A percentile compares a stretch with the other conserved stretches of the same genome.
Evolutionary conservation across 2,888 invertebrate species (phyloP).

Genomic region (Reticulitermes lucifugus): DNA sequence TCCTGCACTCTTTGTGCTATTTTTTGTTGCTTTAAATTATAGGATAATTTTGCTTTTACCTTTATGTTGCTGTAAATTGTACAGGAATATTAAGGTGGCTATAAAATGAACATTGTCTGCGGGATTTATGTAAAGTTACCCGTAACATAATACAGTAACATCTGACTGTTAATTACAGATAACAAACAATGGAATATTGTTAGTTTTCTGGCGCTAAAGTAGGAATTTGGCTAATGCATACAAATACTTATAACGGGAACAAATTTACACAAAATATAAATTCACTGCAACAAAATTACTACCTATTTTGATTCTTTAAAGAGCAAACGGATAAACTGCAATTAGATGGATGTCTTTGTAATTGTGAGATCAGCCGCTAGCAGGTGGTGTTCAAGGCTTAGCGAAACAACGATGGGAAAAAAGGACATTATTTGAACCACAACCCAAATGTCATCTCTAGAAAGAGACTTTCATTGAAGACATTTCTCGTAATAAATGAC

Average conservation of each 20-base stretch:
- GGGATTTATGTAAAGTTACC: no score
- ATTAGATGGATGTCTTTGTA: not conserved
- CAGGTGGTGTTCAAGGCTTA: not conserved
- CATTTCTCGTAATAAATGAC: no score
- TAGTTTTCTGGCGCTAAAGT: not conserved
- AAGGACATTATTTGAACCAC: not conserved
- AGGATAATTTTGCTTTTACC: no score
- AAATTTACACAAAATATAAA: not conserved
- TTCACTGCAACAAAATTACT: not conserved
- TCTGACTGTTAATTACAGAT: no score
- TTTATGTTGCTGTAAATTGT: no score
- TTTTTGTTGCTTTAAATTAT: no score
- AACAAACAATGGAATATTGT: not conserved
- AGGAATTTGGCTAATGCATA: not conserved
- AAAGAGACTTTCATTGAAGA: no score
- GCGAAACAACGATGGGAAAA: not conserved
- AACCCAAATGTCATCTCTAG: no score
- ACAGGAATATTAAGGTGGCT: no score
- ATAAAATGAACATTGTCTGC: no score
- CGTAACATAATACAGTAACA: no score
- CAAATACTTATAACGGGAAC: not conserved
- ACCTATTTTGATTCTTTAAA: not conserved
- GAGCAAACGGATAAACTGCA: not conserved
- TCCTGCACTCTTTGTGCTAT: no score
- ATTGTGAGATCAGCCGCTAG: not conserved